A percentile compares a stretch with the other conserved stretches of the same genome.
Evolutionary conservation across 2,888 invertebrate species (phyloP).

Genomic region (Ennomos erosarius): DNA sequence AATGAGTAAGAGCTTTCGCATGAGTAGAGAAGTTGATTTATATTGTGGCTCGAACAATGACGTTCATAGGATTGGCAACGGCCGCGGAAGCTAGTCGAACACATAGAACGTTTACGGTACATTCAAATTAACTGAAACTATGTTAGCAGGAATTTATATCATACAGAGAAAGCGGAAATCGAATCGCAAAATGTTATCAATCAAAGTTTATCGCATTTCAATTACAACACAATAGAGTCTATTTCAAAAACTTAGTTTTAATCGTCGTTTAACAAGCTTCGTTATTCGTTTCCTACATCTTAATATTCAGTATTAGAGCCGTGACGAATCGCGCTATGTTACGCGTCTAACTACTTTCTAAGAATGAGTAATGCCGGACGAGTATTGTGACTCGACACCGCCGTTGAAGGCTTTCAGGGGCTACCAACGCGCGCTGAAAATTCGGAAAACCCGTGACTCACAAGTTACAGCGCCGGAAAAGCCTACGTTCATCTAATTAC

Average conservation of each 20-base stretch:
- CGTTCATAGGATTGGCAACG: constrained; percentile 61
- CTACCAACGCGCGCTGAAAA: constrained; percentile 49
- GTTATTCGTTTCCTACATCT: constrained; percentile 44
- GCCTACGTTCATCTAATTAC: constrained; percentile 66
- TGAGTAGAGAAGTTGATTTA: constrained; percentile 69
- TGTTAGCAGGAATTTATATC: constrained; percentile 47
- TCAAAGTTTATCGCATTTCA: constrained; percentile 27
- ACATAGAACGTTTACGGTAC: constrained; percentile 67
- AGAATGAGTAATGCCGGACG: constrained; percentile 67
- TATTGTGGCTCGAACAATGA: constrained; percentile 80
- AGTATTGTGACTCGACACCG: constrained; percentile 54
- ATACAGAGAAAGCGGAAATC: constrained; percentile 31
- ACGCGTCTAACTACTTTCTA: constrained; percentile 66
- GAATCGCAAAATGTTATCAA: constrained; percentile 23
- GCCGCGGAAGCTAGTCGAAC: constrained; percentile 69
- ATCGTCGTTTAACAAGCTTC: constrained; percentile 28
- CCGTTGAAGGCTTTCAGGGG: constrained; percentile 75
- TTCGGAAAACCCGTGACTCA: constrained; percentile 82
- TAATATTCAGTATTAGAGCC: constrained; percentile 50
- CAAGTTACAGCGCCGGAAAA: constrained; percentile 70
- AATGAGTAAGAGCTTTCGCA: constrained; percentile 58
- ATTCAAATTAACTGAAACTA: constrained; percentile 77
- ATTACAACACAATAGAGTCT: constrained; percentile 32
- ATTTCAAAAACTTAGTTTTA: constrained; percentile 36
- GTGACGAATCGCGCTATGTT: constrained; percentile 60